These are phyloP conservation scores for Stercorarius parasiticus DNA, from an alignment of 2,113 vertebrate species.

Conservation along the genomic window DNA sequence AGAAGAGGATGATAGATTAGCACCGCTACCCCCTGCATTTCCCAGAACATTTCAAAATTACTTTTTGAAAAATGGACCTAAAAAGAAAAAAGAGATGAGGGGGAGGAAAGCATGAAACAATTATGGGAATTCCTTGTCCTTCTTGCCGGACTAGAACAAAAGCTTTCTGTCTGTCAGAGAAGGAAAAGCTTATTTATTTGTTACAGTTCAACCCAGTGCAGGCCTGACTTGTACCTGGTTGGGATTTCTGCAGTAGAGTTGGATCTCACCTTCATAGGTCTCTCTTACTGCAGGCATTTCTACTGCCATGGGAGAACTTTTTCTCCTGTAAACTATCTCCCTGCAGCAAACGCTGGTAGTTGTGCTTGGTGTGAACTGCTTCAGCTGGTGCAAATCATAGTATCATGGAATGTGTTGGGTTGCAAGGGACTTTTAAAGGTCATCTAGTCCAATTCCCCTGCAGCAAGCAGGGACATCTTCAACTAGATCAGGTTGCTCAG, in stretches of 20 bases:
- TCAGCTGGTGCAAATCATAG: not conserved
- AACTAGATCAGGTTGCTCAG: too few relatives aligned
- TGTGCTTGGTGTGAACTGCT: not conserved
- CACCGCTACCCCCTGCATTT: slow-evolving; percentile 20
- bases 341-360: not conserved
- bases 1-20: slow-evolving; percentile 64
- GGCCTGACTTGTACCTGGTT: not conserved
- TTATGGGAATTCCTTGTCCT: slow-evolving; percentile 54
- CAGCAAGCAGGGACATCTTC: too few relatives aligned
- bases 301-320: not conserved
- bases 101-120: not conserved
- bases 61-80: slow-evolving; percentile 65
- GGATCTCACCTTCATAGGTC: not conserved
- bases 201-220: not conserved
- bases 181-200: not conserved
- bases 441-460: too few relatives aligned
- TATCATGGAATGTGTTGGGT: too few relatives aligned
- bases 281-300: not conserved
- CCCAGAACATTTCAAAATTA: slow-evolving; percentile 66
- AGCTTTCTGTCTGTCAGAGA: not conserved
- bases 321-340: not conserved
- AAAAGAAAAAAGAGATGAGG: not conserved
- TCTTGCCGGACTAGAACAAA: slow-evolving; percentile 2
- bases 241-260: not conserved
- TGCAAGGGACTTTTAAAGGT: too few relatives aligned